Conservation (phyloP, 2,888 invertebrate genomes). For the Mylabris sibirica region DNA sequence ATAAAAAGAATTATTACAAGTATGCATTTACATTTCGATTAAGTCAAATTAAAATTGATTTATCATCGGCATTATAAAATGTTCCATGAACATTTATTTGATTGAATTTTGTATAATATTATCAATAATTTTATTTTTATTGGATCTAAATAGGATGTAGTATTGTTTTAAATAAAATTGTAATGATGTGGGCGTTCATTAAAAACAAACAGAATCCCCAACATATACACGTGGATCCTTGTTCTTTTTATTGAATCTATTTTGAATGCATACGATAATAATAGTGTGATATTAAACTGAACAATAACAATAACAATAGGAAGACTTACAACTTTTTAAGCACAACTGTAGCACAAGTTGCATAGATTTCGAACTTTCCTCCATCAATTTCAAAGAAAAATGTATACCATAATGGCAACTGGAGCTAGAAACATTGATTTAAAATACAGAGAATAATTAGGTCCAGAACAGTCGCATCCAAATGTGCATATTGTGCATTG, state of each 20-base stretch:
- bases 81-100: neutral
- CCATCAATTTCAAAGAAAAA: too few relatives aligned
- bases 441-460: too few relatives aligned
- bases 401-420: too few relatives aligned
- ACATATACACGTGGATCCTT: neutral
- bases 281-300: neutral
- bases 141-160: neutral
- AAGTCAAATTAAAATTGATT: neutral
- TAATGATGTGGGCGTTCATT: slow-evolving; percentile 1
- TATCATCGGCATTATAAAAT: neutral
- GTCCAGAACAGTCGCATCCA: too few relatives aligned
- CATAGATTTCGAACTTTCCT: neutral
- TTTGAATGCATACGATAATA: neutral
- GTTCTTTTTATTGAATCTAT: neutral
- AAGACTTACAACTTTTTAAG: neutral
- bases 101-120: neutral
- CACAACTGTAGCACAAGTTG: neutral
- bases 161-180: neutral
- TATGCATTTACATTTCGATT: neutral
- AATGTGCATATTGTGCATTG: too few relatives aligned
- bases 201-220: slow-evolving; percentile 5
- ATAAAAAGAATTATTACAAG: neutral
- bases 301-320: neutral
- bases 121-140: neutral
- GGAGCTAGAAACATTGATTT: too few relatives aligned